phyloP scores from a whole-genome alignment of 2,113 vertebrate genomes.

The Petromus typicus region DNA sequence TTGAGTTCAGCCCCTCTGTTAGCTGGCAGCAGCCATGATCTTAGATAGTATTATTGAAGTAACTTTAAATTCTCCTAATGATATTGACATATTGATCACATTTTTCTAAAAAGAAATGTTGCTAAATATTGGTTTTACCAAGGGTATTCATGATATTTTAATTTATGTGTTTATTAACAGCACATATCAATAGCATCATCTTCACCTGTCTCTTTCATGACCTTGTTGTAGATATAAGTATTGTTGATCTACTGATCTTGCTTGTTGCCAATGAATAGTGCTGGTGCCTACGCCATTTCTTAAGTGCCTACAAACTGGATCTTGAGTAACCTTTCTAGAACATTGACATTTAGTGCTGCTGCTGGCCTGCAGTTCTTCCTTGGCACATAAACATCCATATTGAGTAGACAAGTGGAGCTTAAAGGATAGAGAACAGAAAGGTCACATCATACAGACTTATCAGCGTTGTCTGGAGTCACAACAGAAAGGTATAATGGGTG shows the following conservation, averaged over 20 bases:
- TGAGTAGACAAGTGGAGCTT: not conserved
- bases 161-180: not conserved
- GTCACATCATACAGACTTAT: too few relatives aligned
- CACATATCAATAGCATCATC: not conserved
- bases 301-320: not conserved
- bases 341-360: not conserved
- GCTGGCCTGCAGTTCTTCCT: not conserved
- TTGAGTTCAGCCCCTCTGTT: not conserved
- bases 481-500: not conserved
- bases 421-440: not conserved
- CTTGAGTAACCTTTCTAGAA: slow-evolving; percentile 35
- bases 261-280: not conserved
- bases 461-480: not conserved
- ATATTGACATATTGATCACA: not conserved
- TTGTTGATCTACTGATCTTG: not conserved
- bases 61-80: not conserved
- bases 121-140: not conserved
- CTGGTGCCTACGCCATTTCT: not conserved
- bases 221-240: not conserved
- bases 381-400: not conserved
- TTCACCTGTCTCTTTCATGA: slow-evolving; percentile 3
- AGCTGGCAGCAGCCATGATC: not conserved
- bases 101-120: slow-evolving; percentile 10
- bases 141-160: slow-evolving; percentile 15
- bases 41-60: not conserved